Percentiles rank a stretch among this genome's conserved stretches.
Evolutionary conservation across 2,888 invertebrate species (phyloP).

Genomic region (Vesta saturnalis): DNA sequence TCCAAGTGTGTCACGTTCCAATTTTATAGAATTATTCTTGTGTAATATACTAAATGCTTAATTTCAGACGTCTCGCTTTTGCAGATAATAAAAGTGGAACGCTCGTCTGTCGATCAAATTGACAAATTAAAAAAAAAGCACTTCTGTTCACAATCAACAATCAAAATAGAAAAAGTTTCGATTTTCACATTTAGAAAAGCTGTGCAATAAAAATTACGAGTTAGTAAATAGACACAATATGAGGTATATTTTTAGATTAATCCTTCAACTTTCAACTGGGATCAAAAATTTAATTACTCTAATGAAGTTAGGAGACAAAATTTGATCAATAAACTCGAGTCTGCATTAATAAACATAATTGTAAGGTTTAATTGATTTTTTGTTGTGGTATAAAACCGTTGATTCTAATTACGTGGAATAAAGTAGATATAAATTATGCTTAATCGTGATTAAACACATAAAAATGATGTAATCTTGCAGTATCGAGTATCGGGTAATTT

Average conservation of each 20-base stretch:
- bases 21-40: constrained; percentile 8
- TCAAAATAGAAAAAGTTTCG: no score
- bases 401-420: constrained; percentile 16
- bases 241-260: no score
- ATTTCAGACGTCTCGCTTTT: no score
- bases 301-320: neutral
- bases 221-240: no score
- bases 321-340: constrained; percentile 1
- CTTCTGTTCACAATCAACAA: no score
- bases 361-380: no score
- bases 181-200: no score
- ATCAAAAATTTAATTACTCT: neutral
- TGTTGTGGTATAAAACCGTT: neutral
- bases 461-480: constrained; percentile 16
- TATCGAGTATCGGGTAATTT: constrained; percentile 9
- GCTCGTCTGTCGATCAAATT: no score
- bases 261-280: neutral
- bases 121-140: no score
- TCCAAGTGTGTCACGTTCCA: constrained; percentile 25
- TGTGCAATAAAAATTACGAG: no score
- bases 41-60: no score
- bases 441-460: constrained; percentile 12
- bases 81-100: no score
- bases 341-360: neutral
- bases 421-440: constrained; percentile 19